Evolutionary conservation across 1,140 invertebrate species (phyloP), one percentile per base, ranked within the genome.

Genomic region (Heliconius hermathena): DNA sequence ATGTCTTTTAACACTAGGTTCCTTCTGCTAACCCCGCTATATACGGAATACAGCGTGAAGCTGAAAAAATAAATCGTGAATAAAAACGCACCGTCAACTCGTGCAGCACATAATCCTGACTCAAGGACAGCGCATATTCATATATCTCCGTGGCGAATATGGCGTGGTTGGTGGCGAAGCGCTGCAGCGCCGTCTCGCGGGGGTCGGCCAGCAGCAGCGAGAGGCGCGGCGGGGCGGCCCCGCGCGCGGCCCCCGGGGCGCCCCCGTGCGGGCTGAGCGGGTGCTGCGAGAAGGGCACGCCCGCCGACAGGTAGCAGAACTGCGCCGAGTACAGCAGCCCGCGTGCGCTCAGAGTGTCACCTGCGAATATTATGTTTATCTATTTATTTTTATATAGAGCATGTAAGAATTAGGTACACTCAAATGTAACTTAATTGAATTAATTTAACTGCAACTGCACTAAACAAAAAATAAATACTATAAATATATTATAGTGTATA

Each of bases 101-200:
- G 13, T 96, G 93, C 49, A 98, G 95, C 78, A 95, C 95, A 87
- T 97, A 98, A 57, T 96, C 94, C n/a, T 96, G 95, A 81, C 96
- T 97, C 46, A 99, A 95, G 81, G 97, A 97, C 71, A 97, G 96
- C 0, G 98, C 98, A 93, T 98, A 99, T 93, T 99, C 98, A 91
- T 98, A 99, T 74, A 99, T 97, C 94, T 99, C 98, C 0, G 98
- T 99, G 89, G 98, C 97, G 94, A 99, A 98, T 73, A 99, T 97
- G 6, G 98, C 98, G 90, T 98, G 96, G 87, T 97, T 97, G 49
- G 96, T 97, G 16, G 97, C 96, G 93, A 99, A 98, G 82, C 81
- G 82, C 1, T 73, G 20, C 73, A 92, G 87, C 22, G 83, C 95
- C 82, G 95, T 95, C 38, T 96, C 94, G 77, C 95, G 92, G 73